phyloP scores from a whole-genome alignment of 1,140 invertebrate genomes.

The Zaprionus gabonicus region DNA sequence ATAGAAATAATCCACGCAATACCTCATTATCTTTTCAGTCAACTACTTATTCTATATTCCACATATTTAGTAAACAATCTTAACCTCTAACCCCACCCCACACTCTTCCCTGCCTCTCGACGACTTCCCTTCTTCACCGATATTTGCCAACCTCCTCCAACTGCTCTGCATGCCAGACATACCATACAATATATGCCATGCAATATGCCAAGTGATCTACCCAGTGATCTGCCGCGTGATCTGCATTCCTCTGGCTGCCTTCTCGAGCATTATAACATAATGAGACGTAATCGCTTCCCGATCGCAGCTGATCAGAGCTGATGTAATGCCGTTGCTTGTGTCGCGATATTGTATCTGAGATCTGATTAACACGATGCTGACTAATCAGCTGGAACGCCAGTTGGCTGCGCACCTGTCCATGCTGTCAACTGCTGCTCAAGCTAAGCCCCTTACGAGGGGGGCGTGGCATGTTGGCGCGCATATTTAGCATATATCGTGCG shows the following conservation, averaged over 20 bases:
- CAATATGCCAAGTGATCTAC: not conserved
- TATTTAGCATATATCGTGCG: conserved; percentile 71
- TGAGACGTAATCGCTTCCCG: conserved; percentile 35
- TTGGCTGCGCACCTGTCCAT: conserved; percentile 50
- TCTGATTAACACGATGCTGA: conserved; percentile 45
- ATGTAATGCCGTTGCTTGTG: conserved; percentile 73
- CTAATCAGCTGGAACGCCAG: conserved; percentile 43
- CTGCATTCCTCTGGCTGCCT: not conserved
- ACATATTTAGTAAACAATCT: too few relatives aligned
- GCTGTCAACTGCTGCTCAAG: conserved; percentile 52
- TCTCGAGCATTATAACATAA: conserved; percentile 17
- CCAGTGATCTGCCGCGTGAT: not conserved
- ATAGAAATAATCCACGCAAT: too few relatives aligned
- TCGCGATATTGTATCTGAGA: conserved; percentile 51
- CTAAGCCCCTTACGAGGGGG: conserved; percentile 18
- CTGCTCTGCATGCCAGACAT: not conserved
- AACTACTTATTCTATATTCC: too few relatives aligned
- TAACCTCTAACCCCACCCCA: too few relatives aligned
- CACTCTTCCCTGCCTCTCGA: too few relatives aligned
- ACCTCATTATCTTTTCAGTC: too few relatives aligned
- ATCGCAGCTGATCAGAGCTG: conserved; percentile 34
- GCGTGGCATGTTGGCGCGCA: conserved; percentile 44
- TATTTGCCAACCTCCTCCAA: not conserved
- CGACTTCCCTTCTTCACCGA: not conserved
- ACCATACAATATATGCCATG: not conserved